Base-by-base conservation (phyloP, 2,797 vertebrate species). In the Tokudaia muenninki region DNA sequence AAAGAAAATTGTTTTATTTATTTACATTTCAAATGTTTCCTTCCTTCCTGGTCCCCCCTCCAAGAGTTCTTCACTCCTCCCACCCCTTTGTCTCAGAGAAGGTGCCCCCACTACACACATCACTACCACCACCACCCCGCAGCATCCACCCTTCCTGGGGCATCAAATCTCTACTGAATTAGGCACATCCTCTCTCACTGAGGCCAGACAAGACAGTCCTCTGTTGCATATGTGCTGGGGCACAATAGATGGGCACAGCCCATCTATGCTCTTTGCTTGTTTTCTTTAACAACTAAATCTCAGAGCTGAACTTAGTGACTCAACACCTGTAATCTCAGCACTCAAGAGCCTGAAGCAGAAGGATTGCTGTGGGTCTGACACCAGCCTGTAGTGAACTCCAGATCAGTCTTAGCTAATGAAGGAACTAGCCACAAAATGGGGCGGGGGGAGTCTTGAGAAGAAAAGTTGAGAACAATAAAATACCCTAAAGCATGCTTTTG, bases 241-340 rank as follows among this genome's bases (percentile, higher is more conserved):
- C n/a, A n/a, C n/a, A n/a, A n/a, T n/a, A n/a, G n/a, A n/a, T n/a
- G n/a, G n/a, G n/a, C n/a, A n/a, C n/a, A n/a, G 70, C 34, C 17
- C 17, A 4, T 72, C 3, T 37, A 10, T 72, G 70, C 3, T 37
- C n/a, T 72, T n/a, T 37, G 17, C n/a, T 29, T 72, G 22, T 52
- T 94, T 90, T 67, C 17, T 82, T 77, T 50, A 55, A 72, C 63
- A 87, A 52, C 52, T 72, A 96, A 96, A 72, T 57, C 50, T 52
- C 77, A 70, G 37, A 44, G 52, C 86, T 59, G 52, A 44, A 29
- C 75, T 41, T 75, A 29, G 50, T 44, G 17, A 31, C 37, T 13
- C 26, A 75, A 75, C 24, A 12, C 26, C n/a, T 88, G 3, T 44
- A 59, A 89, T 59, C 70, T 74, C 70, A 88, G n/a, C 70, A 21